Evolutionary conservation across 2,113 vertebrate genomes (phyloP), one percentile per base, ranked within the genome.

Genomic region (Ceratotherium simum): DNA sequence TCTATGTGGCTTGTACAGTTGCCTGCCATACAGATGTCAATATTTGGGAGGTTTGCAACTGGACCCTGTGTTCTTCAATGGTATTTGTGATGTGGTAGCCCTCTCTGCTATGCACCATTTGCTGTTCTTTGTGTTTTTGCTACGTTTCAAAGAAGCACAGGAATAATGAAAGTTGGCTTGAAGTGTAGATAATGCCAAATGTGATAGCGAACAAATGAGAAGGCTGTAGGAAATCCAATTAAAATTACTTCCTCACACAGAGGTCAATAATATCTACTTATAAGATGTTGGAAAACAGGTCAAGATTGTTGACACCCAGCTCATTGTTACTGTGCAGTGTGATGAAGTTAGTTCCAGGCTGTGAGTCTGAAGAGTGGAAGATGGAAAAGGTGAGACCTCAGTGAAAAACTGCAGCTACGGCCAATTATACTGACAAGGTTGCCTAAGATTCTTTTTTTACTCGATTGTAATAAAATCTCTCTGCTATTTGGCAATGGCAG

Each of bases 91-190:
- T 0, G 4, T 4, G 23, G 33, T 13, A 54, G 80, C 82, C 70
- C 54, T 92, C 81, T 93, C 70, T 82, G 89, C 76, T 91, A 89
- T 80, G 86, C 79, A 75, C 95, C 86, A 81, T 91, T 96, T 97
- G 90, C 82, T 96, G 64, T 84, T 80, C 82, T 80, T 91, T 72
- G 62, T 80, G 89, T 83, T 94, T 91, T 84, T 6, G 2, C 20
- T 21, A 65, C 64, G 36, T 90, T 92, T 92, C 78, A 87, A 78
- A 64, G 70, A 78, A 60, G 29, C 70, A 20, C 14, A 86, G 67
- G 56, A 91, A 70, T 65, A 54, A 54, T 23, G 39, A 42, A 67
- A 76, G 42, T 54, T 64, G 7, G 12, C 39, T 31, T 91, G 62
- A 79, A 91, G 58, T 70, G 20, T 78, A 60, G 39, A 25, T 83